phyloP scores from a whole-genome alignment of 1,140 invertebrate species.

The Drosophila sturtevanti region DNA sequence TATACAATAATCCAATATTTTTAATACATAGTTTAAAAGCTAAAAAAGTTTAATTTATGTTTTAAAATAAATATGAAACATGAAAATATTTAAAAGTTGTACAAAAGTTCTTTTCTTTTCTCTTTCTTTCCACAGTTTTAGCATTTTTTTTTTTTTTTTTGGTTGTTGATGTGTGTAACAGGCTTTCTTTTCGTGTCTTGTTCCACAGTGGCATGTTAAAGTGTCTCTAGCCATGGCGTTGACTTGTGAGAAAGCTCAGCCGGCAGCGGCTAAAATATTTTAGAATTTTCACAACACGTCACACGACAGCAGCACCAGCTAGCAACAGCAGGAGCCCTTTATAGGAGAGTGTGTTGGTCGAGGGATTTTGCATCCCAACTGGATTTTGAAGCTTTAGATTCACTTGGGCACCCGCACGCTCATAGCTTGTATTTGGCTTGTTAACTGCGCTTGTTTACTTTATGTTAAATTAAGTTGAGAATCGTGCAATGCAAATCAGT shows the following conservation, averaged over 20 bases:
- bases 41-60: too few species aligned
- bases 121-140: too few species aligned
- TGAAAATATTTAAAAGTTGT: too few species aligned
- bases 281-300: slow-evolving; percentile 75
- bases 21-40: too few species aligned
- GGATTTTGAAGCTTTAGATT: not conserved
- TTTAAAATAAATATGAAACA: too few species aligned
- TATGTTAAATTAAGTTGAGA: slow-evolving; percentile 83
- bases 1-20: too few species aligned
- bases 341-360: slow-evolving; percentile 22
- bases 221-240: slow-evolving; percentile 69
- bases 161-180: too few species aligned
- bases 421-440: slow-evolving; percentile 80
- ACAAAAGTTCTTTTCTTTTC: too few species aligned
- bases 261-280: slow-evolving; percentile 65
- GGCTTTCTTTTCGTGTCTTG: not conserved
- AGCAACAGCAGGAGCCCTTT: slow-evolving; percentile 39
- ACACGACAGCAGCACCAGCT: slow-evolving; percentile 53
- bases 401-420: slow-evolving; percentile 64
- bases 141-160: too few species aligned
- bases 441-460: slow-evolving; percentile 82
- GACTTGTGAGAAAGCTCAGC: slow-evolving; percentile 69
- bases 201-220: slow-evolving; percentile 50
- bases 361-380: slow-evolving; percentile 35
- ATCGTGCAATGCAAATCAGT: slow-evolving; percentile 82